Evolutionary conservation across 2,113 vertebrate species (phyloP), one percentile per base, ranked within the genome.

Genomic region (Fulica atra): DNA sequence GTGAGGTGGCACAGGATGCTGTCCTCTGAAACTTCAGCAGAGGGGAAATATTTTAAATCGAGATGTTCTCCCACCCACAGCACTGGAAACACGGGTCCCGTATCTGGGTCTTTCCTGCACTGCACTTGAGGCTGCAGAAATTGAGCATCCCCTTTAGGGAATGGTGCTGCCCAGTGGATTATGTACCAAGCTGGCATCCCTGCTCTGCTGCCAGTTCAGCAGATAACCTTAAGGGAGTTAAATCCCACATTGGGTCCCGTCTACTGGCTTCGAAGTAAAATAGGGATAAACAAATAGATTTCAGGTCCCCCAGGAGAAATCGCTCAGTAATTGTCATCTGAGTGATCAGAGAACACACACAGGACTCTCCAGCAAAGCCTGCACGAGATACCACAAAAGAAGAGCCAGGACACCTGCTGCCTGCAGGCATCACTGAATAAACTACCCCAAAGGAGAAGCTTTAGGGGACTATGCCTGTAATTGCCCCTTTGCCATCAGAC

Each of bases 1-100:
- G 91, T 8, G 0, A 60, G 73, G 74, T 5, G 0, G 44, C 74
- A 28, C 1, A 1, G 1, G 6, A 28, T 4, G 1, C 42, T 44
- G 57, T 9, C 59, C 36, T 51, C 61, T 33, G 0, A 56, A 38
- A 16, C 78, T n/a, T 26, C 0, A 3, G 79, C 17, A 20, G 66
- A 64, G 59, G 53, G 69, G 64, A 9, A 19, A 33, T 6, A 9
- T 11, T 38, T 35, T 38, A 16, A 63, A 29, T 0, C 13, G 48
- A 50, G 40, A 36, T 8, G 29, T 35, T 46, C 46, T 57, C 60
- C 54, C 50, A 42, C 46, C 15, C 3, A 0, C 13, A 64, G 35
- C 84, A n/a, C 23, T 89, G 91, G 66, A 20, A 51, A 46, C 1
- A 0, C 3, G 44, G 66, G 63, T 44, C 21, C n/a, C 25, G 0